phyloP scores from a whole-genome alignment of 2,888 invertebrate genomes.

The Cacoxenus indagator region DNA sequence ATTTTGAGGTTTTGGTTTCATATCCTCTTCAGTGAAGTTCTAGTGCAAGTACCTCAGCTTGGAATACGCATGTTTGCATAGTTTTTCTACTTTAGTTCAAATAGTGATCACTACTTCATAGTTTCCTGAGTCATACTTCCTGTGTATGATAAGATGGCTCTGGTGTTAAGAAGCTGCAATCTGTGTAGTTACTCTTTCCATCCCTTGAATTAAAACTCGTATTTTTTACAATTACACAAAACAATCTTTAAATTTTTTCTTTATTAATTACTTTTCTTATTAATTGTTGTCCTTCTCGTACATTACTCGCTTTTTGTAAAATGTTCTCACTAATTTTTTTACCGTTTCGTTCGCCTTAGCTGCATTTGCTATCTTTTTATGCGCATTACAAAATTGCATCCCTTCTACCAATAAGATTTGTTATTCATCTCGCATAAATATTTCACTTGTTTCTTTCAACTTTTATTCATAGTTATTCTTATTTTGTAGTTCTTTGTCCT shows the following conservation, averaged over 20 bases:
- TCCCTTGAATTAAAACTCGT: slow-evolving; percentile 41
- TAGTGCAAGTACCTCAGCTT: no score
- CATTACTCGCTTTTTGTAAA: slow-evolving; percentile 23
- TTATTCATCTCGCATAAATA: slow-evolving; percentile 25
- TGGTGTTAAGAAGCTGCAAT: no score
- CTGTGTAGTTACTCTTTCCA: no score
- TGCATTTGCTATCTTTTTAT: not conserved
- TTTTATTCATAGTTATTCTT: not conserved
- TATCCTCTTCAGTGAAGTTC: no score
- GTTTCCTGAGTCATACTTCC: no score
- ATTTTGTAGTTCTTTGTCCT: slow-evolving; percentile 5
- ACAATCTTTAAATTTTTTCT: slow-evolving; percentile 71
- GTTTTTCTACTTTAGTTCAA: no score
- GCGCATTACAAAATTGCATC: not conserved
- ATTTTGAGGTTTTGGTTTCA: no score
- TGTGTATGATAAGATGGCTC: no score
- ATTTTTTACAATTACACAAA: slow-evolving; percentile 70
- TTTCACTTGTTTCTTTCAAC: not conserved
- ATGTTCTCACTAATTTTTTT: not conserved
- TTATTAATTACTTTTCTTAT: slow-evolving; percentile 63
- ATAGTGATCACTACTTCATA: no score
- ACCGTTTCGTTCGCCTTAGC: not conserved
- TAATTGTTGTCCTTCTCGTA: slow-evolving; percentile 37
- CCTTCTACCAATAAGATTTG: not conserved
- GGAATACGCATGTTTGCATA: no score